A percentile compares a stretch with the other conserved stretches of the same genome.
Evolutionary conservation across 2,797 vertebrate species (phyloP).

Genomic region (Lagocephalus sceleratus): DNA sequence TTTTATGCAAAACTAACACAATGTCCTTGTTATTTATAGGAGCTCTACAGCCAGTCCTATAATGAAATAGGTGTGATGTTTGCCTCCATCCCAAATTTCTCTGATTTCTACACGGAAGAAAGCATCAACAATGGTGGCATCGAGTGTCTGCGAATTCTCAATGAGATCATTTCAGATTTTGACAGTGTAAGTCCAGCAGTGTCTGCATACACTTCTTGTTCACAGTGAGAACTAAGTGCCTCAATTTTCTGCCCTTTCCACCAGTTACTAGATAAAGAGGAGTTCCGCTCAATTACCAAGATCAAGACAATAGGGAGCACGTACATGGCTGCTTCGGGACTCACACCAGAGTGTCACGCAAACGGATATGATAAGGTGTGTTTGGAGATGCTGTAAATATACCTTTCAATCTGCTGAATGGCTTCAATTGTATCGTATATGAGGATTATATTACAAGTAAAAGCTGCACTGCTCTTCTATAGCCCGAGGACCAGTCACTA

Average conservation of each 20-base stretch:
- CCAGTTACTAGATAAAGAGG: slow-evolving; percentile 87
- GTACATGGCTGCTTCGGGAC: slow-evolving; percentile 95
- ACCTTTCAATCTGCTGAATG: not conserved
- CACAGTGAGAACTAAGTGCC: not conserved
- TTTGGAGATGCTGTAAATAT: not conserved
- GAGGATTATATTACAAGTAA: not conserved
- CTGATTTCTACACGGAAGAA: slow-evolving; percentile 97
- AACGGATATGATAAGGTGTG: slow-evolving; percentile 82
- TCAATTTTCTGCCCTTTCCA: not conserved
- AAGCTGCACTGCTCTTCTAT: slow-evolving; percentile 18
- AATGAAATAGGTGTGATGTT: slow-evolving; percentile 97
- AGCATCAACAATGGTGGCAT: slow-evolving; percentile 95
- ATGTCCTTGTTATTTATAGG: slow-evolving; percentile 65
- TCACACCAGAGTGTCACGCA: slow-evolving; percentile 84
- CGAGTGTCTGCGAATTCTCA: slow-evolving; percentile 94
- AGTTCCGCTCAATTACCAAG: slow-evolving; percentile 92
- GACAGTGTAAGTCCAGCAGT: slow-evolving; percentile 83
- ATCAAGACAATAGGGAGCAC: slow-evolving; percentile 99
- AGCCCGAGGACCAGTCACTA: slow-evolving; percentile 81
- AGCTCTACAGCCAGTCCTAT: slow-evolving; percentile 94
- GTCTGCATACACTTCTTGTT: not conserved
- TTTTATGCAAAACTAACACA: not conserved
- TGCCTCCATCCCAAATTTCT: slow-evolving; percentile 95
- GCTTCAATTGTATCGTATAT: not conserved
- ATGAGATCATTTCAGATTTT: slow-evolving; percentile 97